These are phyloP conservation scores for Hypomecis atomaria DNA, from an alignment of 2,888 invertebrate species.

Conservation along the genomic window DNA sequence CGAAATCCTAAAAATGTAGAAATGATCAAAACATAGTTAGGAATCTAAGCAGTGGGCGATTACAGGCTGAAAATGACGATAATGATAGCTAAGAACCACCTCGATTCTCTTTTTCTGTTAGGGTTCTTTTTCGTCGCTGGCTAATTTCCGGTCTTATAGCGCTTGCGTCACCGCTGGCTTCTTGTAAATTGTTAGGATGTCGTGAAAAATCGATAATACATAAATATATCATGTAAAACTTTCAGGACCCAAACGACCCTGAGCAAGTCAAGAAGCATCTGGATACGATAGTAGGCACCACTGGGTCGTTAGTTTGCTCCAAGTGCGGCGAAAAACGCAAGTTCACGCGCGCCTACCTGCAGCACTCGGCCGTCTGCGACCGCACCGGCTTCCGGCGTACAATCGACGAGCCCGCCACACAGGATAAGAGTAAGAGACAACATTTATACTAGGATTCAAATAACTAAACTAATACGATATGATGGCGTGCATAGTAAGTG, in stretches of 20 bases:
- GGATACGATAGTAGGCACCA: conserved; percentile 12
- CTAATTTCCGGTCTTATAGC: too few species aligned
- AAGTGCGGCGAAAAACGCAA: conserved; percentile 34
- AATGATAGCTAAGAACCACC: too few species aligned
- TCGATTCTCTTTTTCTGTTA: too few species aligned
- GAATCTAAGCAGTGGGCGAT: too few species aligned
- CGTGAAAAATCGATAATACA: background rate
- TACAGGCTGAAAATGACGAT: too few species aligned
- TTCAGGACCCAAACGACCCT: conserved; percentile 30
- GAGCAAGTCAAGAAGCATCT: conserved; percentile 30
- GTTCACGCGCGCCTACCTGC: conserved; percentile 26
- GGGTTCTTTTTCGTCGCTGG: too few species aligned
- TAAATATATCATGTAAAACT: conserved; percentile 1
- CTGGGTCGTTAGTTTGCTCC: conserved; percentile 30
- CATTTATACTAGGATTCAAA: background rate
- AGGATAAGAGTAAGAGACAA: conserved; percentile 9
- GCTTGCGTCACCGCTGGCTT: too few species aligned
- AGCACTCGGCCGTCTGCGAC: conserved; percentile 32
- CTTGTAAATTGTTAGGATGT: background rate
- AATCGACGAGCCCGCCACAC: background rate
- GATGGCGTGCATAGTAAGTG: too few species aligned
- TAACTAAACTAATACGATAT: too few species aligned
- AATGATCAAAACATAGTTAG: too few species aligned
- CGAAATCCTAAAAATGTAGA: too few species aligned
- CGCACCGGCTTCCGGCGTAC: conserved; percentile 28